Evolutionary conservation across 2,888 invertebrate species (phyloP).

Genomic region (Standfussiana lucernea): DNA sequence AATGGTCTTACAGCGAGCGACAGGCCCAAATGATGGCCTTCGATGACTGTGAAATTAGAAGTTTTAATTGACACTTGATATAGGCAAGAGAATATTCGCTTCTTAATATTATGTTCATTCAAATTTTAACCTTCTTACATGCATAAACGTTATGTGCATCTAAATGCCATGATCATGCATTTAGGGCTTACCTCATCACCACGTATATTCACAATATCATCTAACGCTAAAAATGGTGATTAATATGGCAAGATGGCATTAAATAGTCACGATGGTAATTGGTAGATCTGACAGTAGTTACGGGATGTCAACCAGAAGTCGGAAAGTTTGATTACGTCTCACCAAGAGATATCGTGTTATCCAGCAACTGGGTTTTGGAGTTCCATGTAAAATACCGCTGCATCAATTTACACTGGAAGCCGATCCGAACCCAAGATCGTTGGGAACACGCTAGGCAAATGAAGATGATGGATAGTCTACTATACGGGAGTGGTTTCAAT

Average conservation of each 20-base stretch:
- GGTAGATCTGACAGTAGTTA: not conserved
- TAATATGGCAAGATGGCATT: not conserved
- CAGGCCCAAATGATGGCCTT: not conserved
- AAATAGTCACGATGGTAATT: too few species aligned
- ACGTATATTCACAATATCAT: slow-evolving; percentile 6
- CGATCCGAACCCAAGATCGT: not conserved
- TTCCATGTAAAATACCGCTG: not conserved
- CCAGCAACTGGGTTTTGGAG: not conserved
- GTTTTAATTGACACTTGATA: not conserved
- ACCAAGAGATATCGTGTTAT: not conserved
- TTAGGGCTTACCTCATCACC: not conserved
- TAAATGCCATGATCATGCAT: slow-evolving; percentile 5
- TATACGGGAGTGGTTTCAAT: not conserved
- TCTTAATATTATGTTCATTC: slow-evolving; percentile 31
- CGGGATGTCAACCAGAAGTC: not conserved
- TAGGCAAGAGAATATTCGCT: not conserved
- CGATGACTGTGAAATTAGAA: not conserved
- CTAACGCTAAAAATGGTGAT: not conserved
- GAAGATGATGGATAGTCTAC: not conserved
- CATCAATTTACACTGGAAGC: not conserved
- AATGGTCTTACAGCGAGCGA: not conserved
- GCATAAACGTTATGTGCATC: not conserved
- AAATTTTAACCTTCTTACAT: slow-evolving; percentile 32
- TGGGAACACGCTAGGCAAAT: not conserved
- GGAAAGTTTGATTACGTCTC: not conserved